Evolutionary conservation across 2,888 invertebrate species (phyloP).

Genomic region (Vesta saturnalis): DNA sequence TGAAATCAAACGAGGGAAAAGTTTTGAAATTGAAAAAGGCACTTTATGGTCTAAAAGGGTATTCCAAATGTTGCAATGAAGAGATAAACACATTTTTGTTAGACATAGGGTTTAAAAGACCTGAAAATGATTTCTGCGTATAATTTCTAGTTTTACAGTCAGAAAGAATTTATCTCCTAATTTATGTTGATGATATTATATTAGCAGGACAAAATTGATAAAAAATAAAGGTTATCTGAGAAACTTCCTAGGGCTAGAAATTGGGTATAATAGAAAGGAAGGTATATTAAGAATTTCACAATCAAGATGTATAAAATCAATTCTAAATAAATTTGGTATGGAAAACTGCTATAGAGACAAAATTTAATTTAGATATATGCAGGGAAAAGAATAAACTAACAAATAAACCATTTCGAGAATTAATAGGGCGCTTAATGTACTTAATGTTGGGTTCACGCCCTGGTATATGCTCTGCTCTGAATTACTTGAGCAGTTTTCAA

Average conservation of each 20-base stretch:
- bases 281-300: no score
- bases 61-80: constrained; percentile 9
- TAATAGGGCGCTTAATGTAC: background rate
- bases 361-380: background rate
- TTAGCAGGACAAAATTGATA: background rate
- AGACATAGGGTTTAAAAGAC: constrained; percentile 11
- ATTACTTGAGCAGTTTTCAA: background rate
- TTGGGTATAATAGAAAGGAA: background rate
- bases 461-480: background rate
- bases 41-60: constrained; percentile 18
- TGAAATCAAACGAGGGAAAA: constrained; percentile 9
- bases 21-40: constrained; percentile 14
- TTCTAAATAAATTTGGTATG: no score
- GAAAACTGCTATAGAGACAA: no score
- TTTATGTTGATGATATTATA: constrained; percentile 15
- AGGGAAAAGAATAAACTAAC: background rate
- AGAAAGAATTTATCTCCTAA: background rate
- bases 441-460: background rate
- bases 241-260: background rate
- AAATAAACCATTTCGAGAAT: background rate
- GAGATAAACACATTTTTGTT: constrained; percentile 1
- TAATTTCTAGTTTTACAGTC: background rate
- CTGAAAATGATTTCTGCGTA: constrained; percentile 6
- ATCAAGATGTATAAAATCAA: no score
- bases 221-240: background rate